Evolutionary conservation across 2,113 vertebrate species (phyloP), one percentile per base, ranked within the genome.

Genomic region (Suricata suricatta): DNA sequence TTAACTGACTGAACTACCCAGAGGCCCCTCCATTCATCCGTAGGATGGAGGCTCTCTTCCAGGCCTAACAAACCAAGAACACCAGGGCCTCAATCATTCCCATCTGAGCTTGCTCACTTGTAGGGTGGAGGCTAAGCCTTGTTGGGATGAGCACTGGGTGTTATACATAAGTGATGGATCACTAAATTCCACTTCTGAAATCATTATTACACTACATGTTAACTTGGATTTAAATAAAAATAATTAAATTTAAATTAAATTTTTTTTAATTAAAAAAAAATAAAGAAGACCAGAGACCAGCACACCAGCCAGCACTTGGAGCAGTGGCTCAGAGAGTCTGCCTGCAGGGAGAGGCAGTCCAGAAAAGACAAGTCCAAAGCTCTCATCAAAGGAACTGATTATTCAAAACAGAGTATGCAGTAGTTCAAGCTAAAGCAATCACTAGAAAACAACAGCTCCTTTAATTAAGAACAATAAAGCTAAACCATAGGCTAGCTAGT

Each of bases 391-490:
- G n/a, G 38, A 94, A 83, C 4, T 8, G 64, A 95, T 86, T 68
- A 90, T 52, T 69, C 79, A n/a, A 90, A 95, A 72, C 44, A 76
- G 47, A 7, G 5, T 68, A 21, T 72, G n/a, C 17, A 25, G 60
- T 90, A 54, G 63, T 50, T 91, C 33, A 47, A 93, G 19, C 68
- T 63, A 60, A 66, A 47, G 76, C 79, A 27, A 47, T 33, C 7
- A 87, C 47, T 47, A 86, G 77, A 80, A 90, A 89, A 84, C 12
- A 94, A 88, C 17, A 47, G 52, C 3, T 64, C 7, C 31, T 95
- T 90, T 47, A 38, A 93, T 71, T 88, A 79, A 72, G 5, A 95
- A 64, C 88, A 96, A 41, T 92, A 66, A 90, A 19, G 15, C n/a
- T 84, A 88, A 90, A 54, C 77, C 50, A 74, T 38, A 90, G 47